Conservation (phyloP, 2,113 vertebrate genomes). For the Cygnus atratus region DNA sequence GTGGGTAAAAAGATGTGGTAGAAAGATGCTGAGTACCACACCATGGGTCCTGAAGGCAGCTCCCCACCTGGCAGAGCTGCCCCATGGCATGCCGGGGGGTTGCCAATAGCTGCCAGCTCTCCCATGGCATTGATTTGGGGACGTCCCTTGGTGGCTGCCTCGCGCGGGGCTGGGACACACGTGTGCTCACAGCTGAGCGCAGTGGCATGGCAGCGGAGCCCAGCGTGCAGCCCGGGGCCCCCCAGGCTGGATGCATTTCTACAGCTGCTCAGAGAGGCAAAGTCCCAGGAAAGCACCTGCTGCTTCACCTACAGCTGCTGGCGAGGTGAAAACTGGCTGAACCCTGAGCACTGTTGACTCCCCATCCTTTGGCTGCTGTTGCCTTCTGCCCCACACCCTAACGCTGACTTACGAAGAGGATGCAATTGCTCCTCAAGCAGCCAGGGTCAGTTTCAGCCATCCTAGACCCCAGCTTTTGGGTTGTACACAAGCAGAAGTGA, state of each 20-base stretch:
- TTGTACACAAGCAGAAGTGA: background rate
- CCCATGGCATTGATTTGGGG: background rate
- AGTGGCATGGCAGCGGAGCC: accelerated
- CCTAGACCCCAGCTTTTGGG: background rate
- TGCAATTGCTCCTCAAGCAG: background rate
- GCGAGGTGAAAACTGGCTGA: background rate
- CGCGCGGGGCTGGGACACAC: background rate
- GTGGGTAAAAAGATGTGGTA: background rate
- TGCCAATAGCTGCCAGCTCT: background rate
- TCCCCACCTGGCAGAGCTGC: background rate
- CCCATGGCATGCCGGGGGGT: accelerated
- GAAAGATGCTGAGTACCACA: background rate
- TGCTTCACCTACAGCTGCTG: slow-evolving; percentile 49
- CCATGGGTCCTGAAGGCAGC: background rate
- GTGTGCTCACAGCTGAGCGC: background rate
- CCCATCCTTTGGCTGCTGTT: background rate
- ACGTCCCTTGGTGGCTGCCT: background rate
- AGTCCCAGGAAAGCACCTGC: slow-evolving; percentile 34
- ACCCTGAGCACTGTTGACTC: background rate
- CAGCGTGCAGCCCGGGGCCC: accelerated
- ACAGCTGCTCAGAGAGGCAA: background rate
- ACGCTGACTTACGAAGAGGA: background rate
- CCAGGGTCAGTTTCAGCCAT: accelerated
- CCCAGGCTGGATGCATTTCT: background rate
- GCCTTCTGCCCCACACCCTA: accelerated